A percentile compares a stretch with the other conserved stretches of the same genome.
Conservation (phyloP, 2,888 invertebrate genomes). For the Athalia cordata region DNA sequence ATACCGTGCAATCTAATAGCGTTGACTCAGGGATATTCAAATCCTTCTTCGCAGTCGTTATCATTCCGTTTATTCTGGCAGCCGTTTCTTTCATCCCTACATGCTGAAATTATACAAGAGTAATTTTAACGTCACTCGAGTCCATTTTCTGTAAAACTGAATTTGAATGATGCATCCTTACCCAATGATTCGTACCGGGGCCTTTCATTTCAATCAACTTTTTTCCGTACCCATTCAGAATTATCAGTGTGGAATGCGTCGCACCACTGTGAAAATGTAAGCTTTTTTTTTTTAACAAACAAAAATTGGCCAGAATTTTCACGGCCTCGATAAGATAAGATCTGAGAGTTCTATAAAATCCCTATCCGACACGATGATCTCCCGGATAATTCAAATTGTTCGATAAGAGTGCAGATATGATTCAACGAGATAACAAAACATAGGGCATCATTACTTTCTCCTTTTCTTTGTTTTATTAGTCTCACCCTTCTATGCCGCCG, state of each 20-base stretch:
- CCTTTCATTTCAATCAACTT: conserved; percentile 82
- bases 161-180: conserved; percentile 60
- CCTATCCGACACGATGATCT: background rate
- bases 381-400: background rate
- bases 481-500: conserved; percentile 71
- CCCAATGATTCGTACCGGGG: conserved; percentile 88
- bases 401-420: background rate
- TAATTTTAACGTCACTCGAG: background rate
- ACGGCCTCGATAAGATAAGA: conserved; percentile 12
- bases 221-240: conserved; percentile 83
- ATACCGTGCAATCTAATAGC: conserved; percentile 82
- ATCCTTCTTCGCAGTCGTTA: conserved; percentile 79
- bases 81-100: conserved; percentile 89
- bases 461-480: background rate
- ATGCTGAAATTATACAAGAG: conserved; percentile 65
- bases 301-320: background rate
- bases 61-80: conserved; percentile 83
- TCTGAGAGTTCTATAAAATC: too few relatives aligned
- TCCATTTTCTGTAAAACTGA: background rate
- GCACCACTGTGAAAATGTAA: conserved; percentile 81
- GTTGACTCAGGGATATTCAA: conserved; percentile 78
- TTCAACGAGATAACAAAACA: too few relatives aligned
- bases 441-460: too few relatives aligned
- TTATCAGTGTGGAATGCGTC: conserved; percentile 87
- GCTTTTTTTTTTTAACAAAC: conserved; percentile 5